Base-by-base conservation (phyloP, 2,888 invertebrate species). In the Tanypteryx hageni region DNA sequence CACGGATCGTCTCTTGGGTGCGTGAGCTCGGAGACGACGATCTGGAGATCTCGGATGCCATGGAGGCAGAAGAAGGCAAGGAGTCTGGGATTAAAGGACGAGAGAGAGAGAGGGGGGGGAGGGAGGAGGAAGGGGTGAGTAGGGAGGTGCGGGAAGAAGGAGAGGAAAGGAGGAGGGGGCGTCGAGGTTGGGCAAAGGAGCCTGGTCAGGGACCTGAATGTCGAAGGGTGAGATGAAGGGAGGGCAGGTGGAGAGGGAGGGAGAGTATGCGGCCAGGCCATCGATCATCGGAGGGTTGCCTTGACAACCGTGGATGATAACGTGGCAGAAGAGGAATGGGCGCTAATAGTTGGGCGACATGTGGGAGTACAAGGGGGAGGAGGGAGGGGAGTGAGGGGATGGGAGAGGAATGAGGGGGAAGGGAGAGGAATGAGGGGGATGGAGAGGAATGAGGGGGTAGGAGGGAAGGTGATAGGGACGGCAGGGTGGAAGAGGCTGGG, bases 301-400 rank as follows among this genome's bases (percentile, higher is more conserved):
- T 56, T 89, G 89, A 89, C 89, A 89, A 89, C 64, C 89, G 68
- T 89, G 89, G 89, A 89, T 89, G 89, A 89, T 89, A 89, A 89
- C 61, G 89, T 64, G 44, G 89, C 68, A 64, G 89, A 89, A 89
- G 89, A 89, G 89, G 89, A 89, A 89, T 89, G 89, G 89, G 89
- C 89, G 89, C 89, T 89, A 89, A 89, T 89, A 89, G 89, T 68
- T 89, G 89, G 89, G 86, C n/a, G 89, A 68, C 64, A 89, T 89
- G 89, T 44, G 89, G 68, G 64, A n/a, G 58, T 89, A 89, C 89
- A 89, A 31, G 9, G 44, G 9, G 44, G 27, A 44, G 44, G 18
- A 5, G 85, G 89, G 31, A 3, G 64, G 44, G 83, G 56, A 5
- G 5, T 8, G 18, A 18, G 8, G 8, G 9, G 16, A 1, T 1